Conservation (phyloP, 2,888 invertebrate genomes). For the Caenorhabditis sulstoni region DNA sequence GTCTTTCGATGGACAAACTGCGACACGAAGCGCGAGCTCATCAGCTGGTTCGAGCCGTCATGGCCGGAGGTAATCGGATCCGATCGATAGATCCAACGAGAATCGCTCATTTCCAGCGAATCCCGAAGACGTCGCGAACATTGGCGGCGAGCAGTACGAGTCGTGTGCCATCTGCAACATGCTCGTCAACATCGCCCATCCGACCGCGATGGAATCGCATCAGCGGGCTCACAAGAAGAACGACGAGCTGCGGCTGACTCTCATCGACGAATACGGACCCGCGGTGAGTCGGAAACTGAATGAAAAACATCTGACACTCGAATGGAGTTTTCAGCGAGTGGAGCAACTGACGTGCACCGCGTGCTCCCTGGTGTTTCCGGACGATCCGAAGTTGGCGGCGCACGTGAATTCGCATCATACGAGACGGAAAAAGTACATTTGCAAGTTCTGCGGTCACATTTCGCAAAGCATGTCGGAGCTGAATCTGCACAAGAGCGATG, state of each 20-base stretch:
- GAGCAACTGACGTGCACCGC: slow-evolving; percentile 69
- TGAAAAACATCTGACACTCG: neutral
- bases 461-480: slow-evolving; percentile 71
- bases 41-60: slow-evolving; percentile 25
- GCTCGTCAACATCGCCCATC: slow-evolving; percentile 70
- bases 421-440: slow-evolving; percentile 62
- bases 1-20: slow-evolving; percentile 43
- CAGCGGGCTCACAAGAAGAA: slow-evolving; percentile 75
- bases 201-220: slow-evolving; percentile 73
- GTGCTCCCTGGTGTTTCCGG: slow-evolving; percentile 73
- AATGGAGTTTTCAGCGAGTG: slow-evolving; percentile 60
- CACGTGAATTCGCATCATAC: slow-evolving; percentile 69
- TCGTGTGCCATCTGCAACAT: slow-evolving; percentile 71
- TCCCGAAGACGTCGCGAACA: neutral
- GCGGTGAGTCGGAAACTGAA: slow-evolving; percentile 52
- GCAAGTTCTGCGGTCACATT: slow-evolving; percentile 75
- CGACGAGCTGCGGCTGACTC: slow-evolving; percentile 68
- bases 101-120: neutral
- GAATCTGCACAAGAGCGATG: slow-evolving; percentile 74
- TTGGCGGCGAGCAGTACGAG: slow-evolving; percentile 63
- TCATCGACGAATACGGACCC: slow-evolving; percentile 66
- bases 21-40: slow-evolving; percentile 49
- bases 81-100: no score
- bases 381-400: slow-evolving; percentile 63
- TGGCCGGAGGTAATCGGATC: slow-evolving; percentile 23